Evolutionary conservation across 2,888 invertebrate genomes (phyloP), one percentile per base, ranked within the genome.

Genomic region (Microctonus hyperodae): DNA sequence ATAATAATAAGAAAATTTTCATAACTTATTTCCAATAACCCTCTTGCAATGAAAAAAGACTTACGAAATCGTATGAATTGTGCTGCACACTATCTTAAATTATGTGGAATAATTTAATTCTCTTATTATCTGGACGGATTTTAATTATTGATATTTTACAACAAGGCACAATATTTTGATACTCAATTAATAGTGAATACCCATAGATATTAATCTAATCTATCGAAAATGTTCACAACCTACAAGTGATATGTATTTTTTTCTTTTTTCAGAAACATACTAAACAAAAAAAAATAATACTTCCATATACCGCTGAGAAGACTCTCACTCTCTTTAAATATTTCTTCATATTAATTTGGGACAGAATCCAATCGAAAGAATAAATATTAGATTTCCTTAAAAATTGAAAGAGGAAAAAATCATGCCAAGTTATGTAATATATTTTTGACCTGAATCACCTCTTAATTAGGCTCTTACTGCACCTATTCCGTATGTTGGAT

Each of bases 401-500:
- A 37, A 37, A 37, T 37, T 37, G n/a, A 16, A n/a, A 16, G n/a
- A 44, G 16, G 7, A 44, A 2, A 44, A 20, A 20, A 44, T 9
- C 7, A 44, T 44, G 44, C 16, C n/a, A n/a, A n/a, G n/a, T n/a
- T n/a, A n/a, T n/a, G n/a, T n/a, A n/a, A n/a, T 16, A 16, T 44
- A 44, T 1, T n/a, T 16, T 16, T 4, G 16, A 7, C 16, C 1
- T 1, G n/a, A 16, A 16, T 53, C n/a, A 25, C 53, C 11, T 2
- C 11, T 10, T 25, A 50, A 60, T 64, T 59, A 68, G 61, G 69
- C 67, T 68, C 70, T 65, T 70, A 58, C 65, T 65, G 69, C 53
- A 64, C 60, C 25, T 69, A 67, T 33, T 55, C 60, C 64, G 53
- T 59, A 72, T 60, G 70, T 51, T 33, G 69, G 68, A 55, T 76